Percentiles rank a stretch among this genome's conserved stretches.
These are phyloP conservation scores for Ispidina lecontei DNA, from an alignment of 2,797 vertebrate species.

Conservation along the genomic window DNA sequence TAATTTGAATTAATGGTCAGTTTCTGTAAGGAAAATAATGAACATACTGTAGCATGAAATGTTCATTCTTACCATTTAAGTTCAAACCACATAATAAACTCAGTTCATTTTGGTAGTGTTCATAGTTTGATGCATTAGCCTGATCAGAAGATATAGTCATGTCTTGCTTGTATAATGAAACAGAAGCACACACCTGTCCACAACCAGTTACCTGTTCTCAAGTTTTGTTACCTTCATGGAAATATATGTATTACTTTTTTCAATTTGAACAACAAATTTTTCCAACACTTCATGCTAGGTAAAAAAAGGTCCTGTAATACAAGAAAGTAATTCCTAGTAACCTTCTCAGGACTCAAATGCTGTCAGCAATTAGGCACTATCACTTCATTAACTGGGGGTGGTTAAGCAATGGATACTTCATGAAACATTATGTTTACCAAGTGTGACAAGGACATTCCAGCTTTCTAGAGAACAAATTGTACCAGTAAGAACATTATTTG, in stretches of 20 bases:
- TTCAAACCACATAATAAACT: background rate
- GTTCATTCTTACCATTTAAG: background rate
- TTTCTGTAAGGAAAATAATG: background rate
- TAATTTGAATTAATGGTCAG: background rate
- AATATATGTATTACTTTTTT: background rate
- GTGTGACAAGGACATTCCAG: background rate
- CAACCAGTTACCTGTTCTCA: background rate
- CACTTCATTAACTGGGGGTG: background rate
- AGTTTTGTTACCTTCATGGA: background rate
- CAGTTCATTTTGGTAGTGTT: background rate
- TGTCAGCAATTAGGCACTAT: background rate
- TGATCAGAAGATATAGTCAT: background rate
- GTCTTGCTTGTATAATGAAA: background rate
- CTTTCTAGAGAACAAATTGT: background rate
- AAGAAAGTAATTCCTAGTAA: background rate
- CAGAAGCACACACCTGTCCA: background rate
- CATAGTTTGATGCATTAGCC: background rate
- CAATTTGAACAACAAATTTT: background rate
- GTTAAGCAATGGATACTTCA: background rate
- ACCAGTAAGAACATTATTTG: background rate
- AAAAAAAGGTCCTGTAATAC: background rate
- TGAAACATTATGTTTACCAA: background rate
- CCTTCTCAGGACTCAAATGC: background rate
- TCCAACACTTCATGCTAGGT: background rate
- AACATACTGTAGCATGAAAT: background rate